Conservation (phyloP, 2,113 vertebrate genomes). For the Salvelinus alpinus region DNA sequence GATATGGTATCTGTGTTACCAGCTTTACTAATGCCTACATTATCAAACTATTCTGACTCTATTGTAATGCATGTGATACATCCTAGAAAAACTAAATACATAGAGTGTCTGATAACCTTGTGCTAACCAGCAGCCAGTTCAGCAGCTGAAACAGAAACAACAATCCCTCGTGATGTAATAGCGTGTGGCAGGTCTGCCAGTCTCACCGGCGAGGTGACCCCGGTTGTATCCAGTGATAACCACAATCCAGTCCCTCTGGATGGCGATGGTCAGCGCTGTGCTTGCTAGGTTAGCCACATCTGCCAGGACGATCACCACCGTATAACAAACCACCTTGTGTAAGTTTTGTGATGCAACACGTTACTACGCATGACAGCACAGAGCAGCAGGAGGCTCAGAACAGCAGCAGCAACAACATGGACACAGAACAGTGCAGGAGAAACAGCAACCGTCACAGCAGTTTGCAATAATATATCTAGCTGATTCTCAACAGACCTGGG, state of each 20-base stretch:
- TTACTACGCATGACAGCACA: conserved; percentile 73
- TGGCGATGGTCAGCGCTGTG: conserved; percentile 70
- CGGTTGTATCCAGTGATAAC: conserved; percentile 75
- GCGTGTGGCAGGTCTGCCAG: not conserved
- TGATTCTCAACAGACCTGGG: not conserved
- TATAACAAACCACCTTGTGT: conserved; percentile 77
- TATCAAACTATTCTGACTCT: too few species aligned
- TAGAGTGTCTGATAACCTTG: too few species aligned
- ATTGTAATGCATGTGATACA: not conserved
- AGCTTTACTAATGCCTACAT: not conserved
- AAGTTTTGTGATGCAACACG: conserved; percentile 78
- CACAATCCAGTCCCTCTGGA: conserved; percentile 77
- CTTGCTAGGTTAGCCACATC: conserved; percentile 76
- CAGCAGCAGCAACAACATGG: conserved; percentile 43
- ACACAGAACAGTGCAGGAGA: conserved; percentile 36
- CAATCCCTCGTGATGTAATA: too few species aligned
- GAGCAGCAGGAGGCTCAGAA: conserved; percentile 62
- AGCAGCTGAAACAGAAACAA: too few species aligned
- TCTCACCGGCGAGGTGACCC: conserved; percentile 73
- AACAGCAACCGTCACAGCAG: conserved; percentile 42
- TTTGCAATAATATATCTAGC: not conserved
- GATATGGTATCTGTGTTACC: not conserved
- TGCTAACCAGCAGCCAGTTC: too few species aligned
- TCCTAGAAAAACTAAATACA: not conserved
- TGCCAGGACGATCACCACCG: conserved; percentile 74